Evolutionary conservation across 2,113 vertebrate species (phyloP).

Genomic region (Menidia beryllina): DNA sequence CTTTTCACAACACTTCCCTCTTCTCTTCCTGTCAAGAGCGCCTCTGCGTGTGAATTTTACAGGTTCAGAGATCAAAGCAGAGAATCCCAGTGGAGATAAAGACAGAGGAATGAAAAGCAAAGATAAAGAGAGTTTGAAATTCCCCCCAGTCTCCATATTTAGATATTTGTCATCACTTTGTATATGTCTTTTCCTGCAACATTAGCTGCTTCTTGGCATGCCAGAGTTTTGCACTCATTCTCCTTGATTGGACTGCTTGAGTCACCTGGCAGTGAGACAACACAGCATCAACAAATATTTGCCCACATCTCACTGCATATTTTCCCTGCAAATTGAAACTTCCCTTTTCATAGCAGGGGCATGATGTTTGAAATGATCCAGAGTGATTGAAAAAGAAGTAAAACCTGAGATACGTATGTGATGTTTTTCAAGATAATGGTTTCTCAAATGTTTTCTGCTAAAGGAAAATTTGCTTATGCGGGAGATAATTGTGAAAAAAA

Average conservation of each 20-base stretch:
- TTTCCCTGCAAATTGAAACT: constrained; percentile 9
- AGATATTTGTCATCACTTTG: constrained; percentile 65
- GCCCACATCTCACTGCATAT: constrained; percentile 1
- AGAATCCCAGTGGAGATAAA: constrained; percentile 61
- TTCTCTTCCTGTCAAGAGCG: constrained; percentile 64
- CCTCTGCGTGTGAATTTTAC: constrained; percentile 65
- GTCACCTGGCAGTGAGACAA: constrained; percentile 39
- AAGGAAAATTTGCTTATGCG: too few species aligned
- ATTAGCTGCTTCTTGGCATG: constrained; percentile 24
- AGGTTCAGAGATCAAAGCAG: constrained; percentile 74
- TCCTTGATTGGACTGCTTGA: constrained; percentile 51
- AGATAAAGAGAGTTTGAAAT: constrained; percentile 63
- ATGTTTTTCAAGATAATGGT: constrained; percentile 60
- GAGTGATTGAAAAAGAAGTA: constrained; percentile 14
- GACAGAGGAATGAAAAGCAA: constrained; percentile 55
- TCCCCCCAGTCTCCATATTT: constrained; percentile 69
- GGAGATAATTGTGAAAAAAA: too few species aligned
- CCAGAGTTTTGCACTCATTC: constrained; percentile 33
- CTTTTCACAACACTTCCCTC: constrained; percentile 65
- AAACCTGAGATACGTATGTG: constrained; percentile 20
- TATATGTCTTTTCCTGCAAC: constrained; percentile 60
- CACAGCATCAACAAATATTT: constrained; percentile 36
- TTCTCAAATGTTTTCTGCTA: too few species aligned
- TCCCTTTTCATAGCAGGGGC: background rate
- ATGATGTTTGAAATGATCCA: background rate